Evolutionary conservation across 1,140 invertebrate species (phyloP).

Genomic region (Hylaeus volcanicus): DNA sequence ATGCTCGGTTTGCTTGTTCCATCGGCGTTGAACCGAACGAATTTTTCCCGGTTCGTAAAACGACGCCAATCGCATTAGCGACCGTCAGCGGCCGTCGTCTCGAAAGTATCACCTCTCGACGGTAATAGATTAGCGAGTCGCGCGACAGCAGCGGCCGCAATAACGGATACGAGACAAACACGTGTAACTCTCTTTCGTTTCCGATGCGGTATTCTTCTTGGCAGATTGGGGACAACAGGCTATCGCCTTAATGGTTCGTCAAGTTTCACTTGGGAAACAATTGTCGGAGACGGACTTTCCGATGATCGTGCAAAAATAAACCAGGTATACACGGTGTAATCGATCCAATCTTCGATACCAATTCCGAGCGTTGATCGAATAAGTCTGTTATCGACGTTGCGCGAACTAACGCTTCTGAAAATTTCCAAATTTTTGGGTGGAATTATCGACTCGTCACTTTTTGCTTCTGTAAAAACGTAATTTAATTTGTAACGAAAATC

Average conservation of each 20-base stretch:
- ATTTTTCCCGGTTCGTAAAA: neutral
- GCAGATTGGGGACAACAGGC: neutral
- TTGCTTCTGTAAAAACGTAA: too few species aligned
- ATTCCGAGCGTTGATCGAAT: too few species aligned
- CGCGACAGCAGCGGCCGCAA: neutral
- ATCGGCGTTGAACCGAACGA: neutral
- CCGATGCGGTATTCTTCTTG: neutral
- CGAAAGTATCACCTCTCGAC: slow-evolving; percentile 6
- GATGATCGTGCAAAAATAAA: too few species aligned
- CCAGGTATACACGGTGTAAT: too few species aligned
- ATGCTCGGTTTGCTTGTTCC: neutral
- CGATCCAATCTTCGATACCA: too few species aligned
- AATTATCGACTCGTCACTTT: too few species aligned
- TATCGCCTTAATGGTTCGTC: neutral
- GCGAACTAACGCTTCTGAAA: too few species aligned
- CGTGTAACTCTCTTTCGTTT: neutral
- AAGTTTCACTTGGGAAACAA: neutral
- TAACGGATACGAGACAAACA: neutral
- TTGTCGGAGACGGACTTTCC: neutral
- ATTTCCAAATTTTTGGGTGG: too few species aligned
- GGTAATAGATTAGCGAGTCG: neutral
- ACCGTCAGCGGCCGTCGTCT: slow-evolving; percentile 10
- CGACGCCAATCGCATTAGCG: slow-evolving; percentile 32
- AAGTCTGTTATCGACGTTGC: too few species aligned
- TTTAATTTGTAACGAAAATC: too few species aligned